Evolutionary conservation across 2,797 vertebrate species (phyloP).

Genomic region (Leuciscus waleckii): DNA sequence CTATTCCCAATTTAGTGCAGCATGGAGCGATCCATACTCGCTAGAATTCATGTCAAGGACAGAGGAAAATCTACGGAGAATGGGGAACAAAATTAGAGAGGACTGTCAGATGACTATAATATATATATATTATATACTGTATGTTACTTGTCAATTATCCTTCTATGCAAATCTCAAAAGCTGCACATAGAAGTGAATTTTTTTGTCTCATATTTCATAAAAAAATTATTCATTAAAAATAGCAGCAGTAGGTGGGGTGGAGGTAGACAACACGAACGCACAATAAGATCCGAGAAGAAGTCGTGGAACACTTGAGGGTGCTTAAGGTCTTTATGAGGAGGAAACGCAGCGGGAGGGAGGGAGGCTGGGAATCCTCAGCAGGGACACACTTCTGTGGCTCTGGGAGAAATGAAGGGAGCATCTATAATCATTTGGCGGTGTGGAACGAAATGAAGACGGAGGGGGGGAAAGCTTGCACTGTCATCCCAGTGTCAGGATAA

Average conservation of each 20-base stretch:
- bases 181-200: background rate
- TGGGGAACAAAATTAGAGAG: slow-evolving; percentile 65
- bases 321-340: slow-evolving; percentile 71
- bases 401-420: slow-evolving; percentile 67
- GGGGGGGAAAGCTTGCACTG: slow-evolving; percentile 69
- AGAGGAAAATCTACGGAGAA: slow-evolving; percentile 59
- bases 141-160: background rate
- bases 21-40: slow-evolving; percentile 53
- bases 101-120: slow-evolving; percentile 53
- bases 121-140: background rate
- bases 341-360: slow-evolving; percentile 18
- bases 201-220: background rate
- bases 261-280: background rate
- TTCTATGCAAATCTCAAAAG: background rate
- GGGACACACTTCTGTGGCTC: slow-evolving; percentile 51
- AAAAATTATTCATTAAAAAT: background rate
- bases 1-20: slow-evolving; percentile 64
- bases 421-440: slow-evolving; percentile 79
- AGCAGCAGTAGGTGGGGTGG: background rate
- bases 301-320: slow-evolving; percentile 74
- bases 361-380: slow-evolving; percentile 54
- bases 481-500: slow-evolving; percentile 77
- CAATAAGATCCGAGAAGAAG: slow-evolving; percentile 65
- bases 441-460: slow-evolving; percentile 66
- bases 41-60: slow-evolving; percentile 51